phyloP scores from a whole-genome alignment of 92 coral and sea anemone genomes.

The Zoanthus solanderi region DNA sequence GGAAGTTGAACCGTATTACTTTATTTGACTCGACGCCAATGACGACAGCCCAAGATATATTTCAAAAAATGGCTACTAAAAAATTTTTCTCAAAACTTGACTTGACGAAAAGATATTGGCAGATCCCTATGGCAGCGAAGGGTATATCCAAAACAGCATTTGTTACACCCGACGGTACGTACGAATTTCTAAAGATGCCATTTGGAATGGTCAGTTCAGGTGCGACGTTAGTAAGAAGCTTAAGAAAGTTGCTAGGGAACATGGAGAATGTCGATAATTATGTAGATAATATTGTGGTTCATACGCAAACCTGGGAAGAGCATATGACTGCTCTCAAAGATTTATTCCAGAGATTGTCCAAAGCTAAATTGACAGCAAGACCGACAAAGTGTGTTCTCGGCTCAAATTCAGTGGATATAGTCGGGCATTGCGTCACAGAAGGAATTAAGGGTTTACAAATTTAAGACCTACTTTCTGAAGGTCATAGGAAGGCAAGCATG shows the following conservation, averaged over 20 bases:
- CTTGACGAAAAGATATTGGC: constrained; percentile 53
- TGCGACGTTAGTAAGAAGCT: constrained; percentile 20
- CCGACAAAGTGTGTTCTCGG: constrained; percentile 41
- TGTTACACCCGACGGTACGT: constrained; percentile 48
- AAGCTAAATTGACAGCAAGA: not conserved
- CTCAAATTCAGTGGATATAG: constrained; percentile 15
- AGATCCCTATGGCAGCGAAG: constrained; percentile 42
- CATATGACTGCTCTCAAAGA: constrained; percentile 1
- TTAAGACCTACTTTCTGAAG: constrained; percentile 42
- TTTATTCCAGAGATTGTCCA: constrained; percentile 10
- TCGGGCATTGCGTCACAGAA: constrained; percentile 43
- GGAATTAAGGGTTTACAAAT: constrained; percentile 39
- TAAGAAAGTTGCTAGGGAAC: constrained; percentile 35
- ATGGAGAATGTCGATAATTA: constrained; percentile 5
- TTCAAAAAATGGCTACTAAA: constrained; percentile 20
- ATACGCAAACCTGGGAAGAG: constrained; percentile 3
- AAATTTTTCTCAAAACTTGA: constrained; percentile 31
- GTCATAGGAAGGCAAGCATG: constrained; percentile 58
- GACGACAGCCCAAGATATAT: constrained; percentile 10
- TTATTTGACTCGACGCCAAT: not conserved
- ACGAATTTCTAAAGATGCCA: constrained; percentile 51
- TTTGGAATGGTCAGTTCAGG: constrained; percentile 40
- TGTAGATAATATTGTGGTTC: constrained; percentile 14
- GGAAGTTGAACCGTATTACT: constrained; percentile 42
- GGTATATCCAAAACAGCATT: constrained; percentile 53